These are phyloP conservation scores for Leptopterna dolabrata DNA, from an alignment of 2,888 invertebrate genomes.

Conservation along the genomic window DNA sequence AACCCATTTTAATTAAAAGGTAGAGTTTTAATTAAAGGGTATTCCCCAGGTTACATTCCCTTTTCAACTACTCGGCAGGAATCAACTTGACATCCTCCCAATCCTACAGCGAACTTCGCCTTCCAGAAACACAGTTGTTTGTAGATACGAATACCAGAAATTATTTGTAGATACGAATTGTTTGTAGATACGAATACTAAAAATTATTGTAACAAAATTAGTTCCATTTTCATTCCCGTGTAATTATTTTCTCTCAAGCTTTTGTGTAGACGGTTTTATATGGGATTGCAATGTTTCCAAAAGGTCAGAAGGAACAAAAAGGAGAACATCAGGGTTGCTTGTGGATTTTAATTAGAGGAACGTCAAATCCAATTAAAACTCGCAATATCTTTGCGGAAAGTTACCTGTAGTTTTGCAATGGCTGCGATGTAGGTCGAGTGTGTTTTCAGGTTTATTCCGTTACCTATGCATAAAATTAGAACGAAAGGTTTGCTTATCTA, in stretches of 20 bases:
- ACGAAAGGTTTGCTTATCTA: too few relatives aligned
- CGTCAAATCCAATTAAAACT: background rate
- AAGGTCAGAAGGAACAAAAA: background rate
- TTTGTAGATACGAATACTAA: too few relatives aligned
- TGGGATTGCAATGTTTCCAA: background rate
- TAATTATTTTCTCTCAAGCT: too few relatives aligned
- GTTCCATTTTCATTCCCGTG: too few relatives aligned
- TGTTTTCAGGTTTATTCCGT: too few relatives aligned
- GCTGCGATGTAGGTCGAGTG: too few relatives aligned
- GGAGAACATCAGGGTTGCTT: background rate
- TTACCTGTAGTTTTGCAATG: background rate
- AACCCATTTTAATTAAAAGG: background rate
- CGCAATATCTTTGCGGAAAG: background rate
- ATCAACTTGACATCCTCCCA: background rate
- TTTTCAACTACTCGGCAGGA: background rate
- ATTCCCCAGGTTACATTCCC: background rate
- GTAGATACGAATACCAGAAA: too few relatives aligned
- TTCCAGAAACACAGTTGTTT: too few relatives aligned
- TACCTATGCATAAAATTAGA: too few relatives aligned
- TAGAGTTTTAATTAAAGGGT: background rate
- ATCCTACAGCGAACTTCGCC: background rate
- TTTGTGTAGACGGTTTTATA: too few relatives aligned
- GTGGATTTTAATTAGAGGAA: background rate
- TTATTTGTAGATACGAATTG: too few relatives aligned
- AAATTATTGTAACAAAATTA: too few relatives aligned